Conservation (phyloP, 64 coral and sea anemone genomes). For the Orbicella faveolata region DNA sequence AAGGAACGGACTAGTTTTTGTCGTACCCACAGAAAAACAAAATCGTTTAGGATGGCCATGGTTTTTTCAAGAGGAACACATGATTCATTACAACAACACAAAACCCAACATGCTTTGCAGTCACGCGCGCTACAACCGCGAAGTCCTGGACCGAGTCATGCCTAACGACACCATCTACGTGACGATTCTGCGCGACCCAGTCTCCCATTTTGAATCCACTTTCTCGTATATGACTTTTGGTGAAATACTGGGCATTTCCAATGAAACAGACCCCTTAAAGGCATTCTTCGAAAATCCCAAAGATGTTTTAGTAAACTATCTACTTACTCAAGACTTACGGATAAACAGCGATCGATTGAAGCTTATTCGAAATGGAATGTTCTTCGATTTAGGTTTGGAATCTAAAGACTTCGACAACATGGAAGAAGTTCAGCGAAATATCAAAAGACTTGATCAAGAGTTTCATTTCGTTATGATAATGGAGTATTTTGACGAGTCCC, state of each 20-base stretch:
- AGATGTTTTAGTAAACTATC: constrained; percentile 78
- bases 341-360: constrained; percentile 90
- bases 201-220: constrained; percentile 82
- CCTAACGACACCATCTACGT: constrained; percentile 89
- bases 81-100: constrained; percentile 30
- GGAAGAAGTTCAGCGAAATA: constrained; percentile 37
- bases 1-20: constrained; percentile 64
- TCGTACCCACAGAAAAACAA: constrained; percentile 64
- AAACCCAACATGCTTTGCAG: constrained; percentile 82
- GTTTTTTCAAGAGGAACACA: constrained; percentile 67
- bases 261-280: constrained; percentile 71
- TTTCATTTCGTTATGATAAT: constrained; percentile 87
- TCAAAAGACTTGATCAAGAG: constrained; percentile 53
- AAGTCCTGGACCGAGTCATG: constrained; percentile 69
- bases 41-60: constrained; percentile 91
- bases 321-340: constrained; percentile 79
- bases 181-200: constrained; percentile 92
- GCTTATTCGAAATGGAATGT: constrained; percentile 96
- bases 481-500: constrained; percentile 87
- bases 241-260: constrained; percentile 75
- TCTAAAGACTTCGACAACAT: constrained; percentile 81
- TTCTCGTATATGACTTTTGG: constrained; percentile 95
- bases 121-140: constrained; percentile 85
- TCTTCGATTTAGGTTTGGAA: constrained; percentile 85
- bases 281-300: constrained; percentile 86